phyloP scores from a whole-genome alignment of 2,113 vertebrate genomes.

The Pygathrix nemaeus region DNA sequence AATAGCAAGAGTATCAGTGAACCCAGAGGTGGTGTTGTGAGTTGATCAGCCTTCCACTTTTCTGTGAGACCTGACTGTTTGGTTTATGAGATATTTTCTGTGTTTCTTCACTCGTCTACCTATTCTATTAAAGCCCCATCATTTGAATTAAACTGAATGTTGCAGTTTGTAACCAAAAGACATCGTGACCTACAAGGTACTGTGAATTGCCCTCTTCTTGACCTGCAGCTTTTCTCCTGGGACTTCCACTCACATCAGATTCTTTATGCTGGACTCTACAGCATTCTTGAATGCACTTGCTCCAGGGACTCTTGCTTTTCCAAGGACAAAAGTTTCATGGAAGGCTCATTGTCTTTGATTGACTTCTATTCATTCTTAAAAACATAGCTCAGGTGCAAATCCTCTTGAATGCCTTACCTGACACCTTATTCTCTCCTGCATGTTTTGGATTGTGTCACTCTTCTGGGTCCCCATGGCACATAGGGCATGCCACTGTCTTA shows the following conservation, averaged over 20 bases:
- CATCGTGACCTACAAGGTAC: not conserved
- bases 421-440: not conserved
- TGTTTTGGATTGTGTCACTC: not conserved
- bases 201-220: not conserved
- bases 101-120: not conserved
- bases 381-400: not conserved
- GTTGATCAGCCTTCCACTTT: constrained; percentile 8
- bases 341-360: not conserved
- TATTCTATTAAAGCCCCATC: not conserved
- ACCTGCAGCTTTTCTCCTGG: not conserved
- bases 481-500: not conserved
- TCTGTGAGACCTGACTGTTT: not conserved
- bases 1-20: not conserved
- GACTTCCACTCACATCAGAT: not conserved
- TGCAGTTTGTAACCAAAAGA: not conserved
- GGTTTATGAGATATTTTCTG: not conserved
- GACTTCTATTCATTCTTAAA: constrained; percentile 23
- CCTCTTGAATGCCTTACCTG: not conserved
- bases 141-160: not conserved
- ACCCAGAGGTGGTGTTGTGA: not conserved
- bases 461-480: not conserved
- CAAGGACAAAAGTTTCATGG: not conserved
- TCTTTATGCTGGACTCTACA: not conserved
- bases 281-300: not conserved
- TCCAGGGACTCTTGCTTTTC: not conserved